Base-by-base conservation (phyloP, 2,113 vertebrate species). In the Clarias batrachus region DNA sequence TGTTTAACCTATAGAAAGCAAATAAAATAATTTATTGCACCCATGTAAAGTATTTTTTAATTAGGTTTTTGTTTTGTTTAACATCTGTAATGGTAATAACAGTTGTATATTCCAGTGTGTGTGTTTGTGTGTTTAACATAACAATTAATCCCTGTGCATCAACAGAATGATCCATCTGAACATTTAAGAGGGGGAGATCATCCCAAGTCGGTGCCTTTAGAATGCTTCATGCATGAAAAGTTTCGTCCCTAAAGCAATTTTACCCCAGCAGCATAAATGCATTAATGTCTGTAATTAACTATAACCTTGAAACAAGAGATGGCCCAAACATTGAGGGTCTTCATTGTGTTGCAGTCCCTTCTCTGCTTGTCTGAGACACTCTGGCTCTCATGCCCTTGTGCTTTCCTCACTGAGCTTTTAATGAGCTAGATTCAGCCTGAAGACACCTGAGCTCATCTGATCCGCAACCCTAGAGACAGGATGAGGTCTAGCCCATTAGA, bases 391-490 rank as follows among this genome's bases (percentile, higher is more conserved):
- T 78, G 16, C 74, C 57, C 56, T 80, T 80, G 78, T 23, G n/a
- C 54, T 30, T 60, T 60, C 25, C 10, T 80, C 19, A 13, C 30
- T 37, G 78, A 41, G 30, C 30, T 62, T 81, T 81, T 81, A 81
- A 81, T 62, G 78, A 81, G 78, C 78, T 33, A 7, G 78, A 62
- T 62, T 81, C 57, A 62, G 78, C 57, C 33, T 60, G 77, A 80
- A 59, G 77, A 80, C 77, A 80, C 77, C 77, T 80, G 77, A 80
- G 56, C 77, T 80, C 77, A 60, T 80, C 17, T 60, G 77, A 60
- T 59, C 77, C 33, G 27, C 56, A 80, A 3, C 57, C 57, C 57
- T 81, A 25, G 33, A 81, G 57, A 81, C 57, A 41, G 78, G 57
- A 41, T 25, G 30, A 81, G 78, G 30, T 81, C 78, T 30, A 37